Evolutionary conservation across 2,113 vertebrate species (phyloP).

Genomic region (Nicator chloris): DNA sequence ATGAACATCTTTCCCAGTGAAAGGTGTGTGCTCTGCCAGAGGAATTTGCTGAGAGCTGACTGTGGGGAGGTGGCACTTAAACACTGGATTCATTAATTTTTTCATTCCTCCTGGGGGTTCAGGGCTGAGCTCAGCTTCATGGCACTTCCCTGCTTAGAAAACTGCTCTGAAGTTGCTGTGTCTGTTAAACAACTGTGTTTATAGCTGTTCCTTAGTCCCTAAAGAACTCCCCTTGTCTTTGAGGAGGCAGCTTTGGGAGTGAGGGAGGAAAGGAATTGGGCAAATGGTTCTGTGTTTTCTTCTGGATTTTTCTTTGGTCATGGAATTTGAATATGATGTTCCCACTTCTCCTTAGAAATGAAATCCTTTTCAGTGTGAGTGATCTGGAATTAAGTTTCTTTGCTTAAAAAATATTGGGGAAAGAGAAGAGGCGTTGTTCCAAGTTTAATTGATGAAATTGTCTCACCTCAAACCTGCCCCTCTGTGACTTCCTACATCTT

Average conservation of each 20-base stretch:
- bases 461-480: background rate
- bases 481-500: background rate
- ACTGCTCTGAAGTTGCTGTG: background rate
- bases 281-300: background rate
- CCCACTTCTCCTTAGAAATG: background rate
- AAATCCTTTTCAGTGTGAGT: background rate
- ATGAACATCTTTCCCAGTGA: background rate
- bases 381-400: background rate
- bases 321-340: background rate
- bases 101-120: background rate
- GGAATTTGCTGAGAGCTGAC: background rate
- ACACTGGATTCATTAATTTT: background rate
- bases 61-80: background rate
- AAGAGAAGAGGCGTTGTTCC: background rate
- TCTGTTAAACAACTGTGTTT: accelerated
- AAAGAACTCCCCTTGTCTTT: background rate
- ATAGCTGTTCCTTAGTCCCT: background rate
- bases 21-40: background rate
- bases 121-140: background rate
- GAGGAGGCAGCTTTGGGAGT: background rate
- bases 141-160: accelerated
- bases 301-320: background rate
- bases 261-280: background rate
- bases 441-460: background rate
- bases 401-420: background rate